Conservation (phyloP, 2,888 invertebrate species). For the Mantis religiosa region DNA sequence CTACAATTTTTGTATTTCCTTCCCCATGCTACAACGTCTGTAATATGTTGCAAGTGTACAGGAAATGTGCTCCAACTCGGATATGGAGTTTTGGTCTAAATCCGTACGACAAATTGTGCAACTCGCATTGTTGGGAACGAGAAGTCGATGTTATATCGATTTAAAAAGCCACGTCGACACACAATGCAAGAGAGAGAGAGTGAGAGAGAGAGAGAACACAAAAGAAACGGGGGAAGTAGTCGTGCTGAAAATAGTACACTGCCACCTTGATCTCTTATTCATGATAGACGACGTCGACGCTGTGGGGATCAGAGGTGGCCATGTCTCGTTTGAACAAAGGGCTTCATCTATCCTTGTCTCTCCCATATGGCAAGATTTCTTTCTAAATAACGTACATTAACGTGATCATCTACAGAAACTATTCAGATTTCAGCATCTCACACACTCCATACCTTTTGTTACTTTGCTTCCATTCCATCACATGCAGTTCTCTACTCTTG, state of each 20-base stretch:
- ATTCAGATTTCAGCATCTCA: too few relatives aligned
- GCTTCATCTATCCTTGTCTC: neutral
- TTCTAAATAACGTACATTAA: too few relatives aligned
- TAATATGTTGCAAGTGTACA: too few relatives aligned
- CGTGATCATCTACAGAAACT: too few relatives aligned
- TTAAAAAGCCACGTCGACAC: neutral
- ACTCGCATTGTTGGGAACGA: neutral
- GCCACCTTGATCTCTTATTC: neutral
- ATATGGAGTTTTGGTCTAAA: neutral
- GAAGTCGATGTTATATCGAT: neutral
- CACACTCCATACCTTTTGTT: too few relatives aligned
- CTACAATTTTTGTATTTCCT: too few relatives aligned
- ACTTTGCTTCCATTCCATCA: too few relatives aligned
- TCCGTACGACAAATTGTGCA: neutral
- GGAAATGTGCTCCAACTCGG: neutral
- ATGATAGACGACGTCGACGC: neutral
- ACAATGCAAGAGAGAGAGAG: neutral
- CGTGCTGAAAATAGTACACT: neutral
- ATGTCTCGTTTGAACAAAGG: neutral
- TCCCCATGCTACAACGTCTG: too few relatives aligned
- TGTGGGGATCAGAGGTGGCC: neutral
- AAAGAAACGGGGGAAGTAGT: neutral
- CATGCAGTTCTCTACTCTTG: too few relatives aligned
- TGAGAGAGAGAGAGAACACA: too few relatives aligned
- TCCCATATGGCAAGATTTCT: neutral